phyloP scores from a whole-genome alignment of 2,797 vertebrate genomes.

The Nannoperca australis region DNA sequence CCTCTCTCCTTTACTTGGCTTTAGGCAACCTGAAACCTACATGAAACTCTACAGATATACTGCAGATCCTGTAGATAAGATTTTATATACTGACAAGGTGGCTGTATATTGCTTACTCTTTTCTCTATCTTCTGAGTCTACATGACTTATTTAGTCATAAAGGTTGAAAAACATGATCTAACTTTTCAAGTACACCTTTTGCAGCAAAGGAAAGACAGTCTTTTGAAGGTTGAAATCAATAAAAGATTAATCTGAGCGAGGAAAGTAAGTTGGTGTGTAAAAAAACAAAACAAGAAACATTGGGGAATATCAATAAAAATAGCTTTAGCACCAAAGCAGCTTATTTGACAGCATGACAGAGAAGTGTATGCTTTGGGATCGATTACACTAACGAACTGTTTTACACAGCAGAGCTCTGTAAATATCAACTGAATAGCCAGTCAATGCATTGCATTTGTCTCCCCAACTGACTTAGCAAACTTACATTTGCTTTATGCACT shows the following conservation, averaged over 20 bases:
- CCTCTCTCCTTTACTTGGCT: constrained; percentile 1
- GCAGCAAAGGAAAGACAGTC: constrained; percentile 9
- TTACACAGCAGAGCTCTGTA: constrained; percentile 66
- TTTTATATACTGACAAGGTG: not conserved
- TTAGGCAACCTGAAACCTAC: not conserved
- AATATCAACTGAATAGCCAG: constrained; percentile 67
- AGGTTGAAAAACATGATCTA: constrained; percentile 13
- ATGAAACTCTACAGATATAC: not conserved
- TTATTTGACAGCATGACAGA: constrained; percentile 78
- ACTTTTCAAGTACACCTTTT: constrained; percentile 34
- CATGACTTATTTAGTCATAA: constrained; percentile 5
- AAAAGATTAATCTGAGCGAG: constrained; percentile 60
- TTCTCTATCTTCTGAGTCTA: not conserved
- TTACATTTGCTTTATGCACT: constrained; percentile 1
- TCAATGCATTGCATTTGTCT: constrained; percentile 63
- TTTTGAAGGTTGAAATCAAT: constrained; percentile 65
- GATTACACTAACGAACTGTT: constrained; percentile 76
- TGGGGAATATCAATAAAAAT: constrained; percentile 60
- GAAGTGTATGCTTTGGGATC: constrained; percentile 60
- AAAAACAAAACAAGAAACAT: constrained; percentile 36
- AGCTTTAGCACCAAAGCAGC: constrained; percentile 51
- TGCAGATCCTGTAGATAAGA: constrained; percentile 1
- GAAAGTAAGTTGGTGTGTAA: constrained; percentile 6
- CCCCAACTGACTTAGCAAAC: constrained; percentile 37
- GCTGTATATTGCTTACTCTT: not conserved